phyloP scores from a whole-genome alignment of 2,888 invertebrate species.

The Unio pictorum region DNA sequence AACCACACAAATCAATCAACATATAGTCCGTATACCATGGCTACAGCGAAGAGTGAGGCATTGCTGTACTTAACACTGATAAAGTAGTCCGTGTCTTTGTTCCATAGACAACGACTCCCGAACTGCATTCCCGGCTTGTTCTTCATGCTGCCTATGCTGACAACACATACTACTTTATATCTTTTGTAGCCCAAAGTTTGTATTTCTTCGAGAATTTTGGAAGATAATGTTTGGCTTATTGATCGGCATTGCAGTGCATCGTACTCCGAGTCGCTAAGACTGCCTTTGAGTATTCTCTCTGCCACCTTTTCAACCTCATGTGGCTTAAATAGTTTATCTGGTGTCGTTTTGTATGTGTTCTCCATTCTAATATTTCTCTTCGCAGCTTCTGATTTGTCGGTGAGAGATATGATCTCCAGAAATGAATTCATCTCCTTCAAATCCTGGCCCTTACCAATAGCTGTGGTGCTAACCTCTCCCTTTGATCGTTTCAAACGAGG shows the following conservation, averaged over 20 bases:
- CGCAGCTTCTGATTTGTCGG: constrained; percentile 14
- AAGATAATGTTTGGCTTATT: constrained; percentile 56
- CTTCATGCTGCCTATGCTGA: constrained; percentile 61
- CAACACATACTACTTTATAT: constrained; percentile 65
- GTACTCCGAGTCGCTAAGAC: constrained; percentile 46
- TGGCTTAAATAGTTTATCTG: constrained; percentile 26
- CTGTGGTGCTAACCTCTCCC: no score
- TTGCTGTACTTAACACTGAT: constrained; percentile 65
- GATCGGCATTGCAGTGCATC: constrained; percentile 51
- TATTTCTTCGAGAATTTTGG: constrained; percentile 53
- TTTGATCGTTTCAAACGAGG: no score
- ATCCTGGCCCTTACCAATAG: no score
- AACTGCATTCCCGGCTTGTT: constrained; percentile 65
- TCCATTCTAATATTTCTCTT: constrained; percentile 15
- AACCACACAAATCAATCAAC: constrained; percentile 33
- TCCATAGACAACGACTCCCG: constrained; percentile 66
- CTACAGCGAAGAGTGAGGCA: constrained; percentile 63
- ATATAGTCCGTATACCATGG: constrained; percentile 63
- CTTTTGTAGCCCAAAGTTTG: constrained; percentile 46
- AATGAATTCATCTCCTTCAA: constrained; percentile 28
- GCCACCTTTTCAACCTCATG: constrained; percentile 31
- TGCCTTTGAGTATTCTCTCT: constrained; percentile 37
- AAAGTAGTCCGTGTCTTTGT: constrained; percentile 64
- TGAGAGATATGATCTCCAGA: constrained; percentile 38
- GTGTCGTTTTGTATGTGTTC: constrained; percentile 37